Evolutionary conservation across 1,140 invertebrate species (phyloP).

Genomic region (Phortica variegata): DNA sequence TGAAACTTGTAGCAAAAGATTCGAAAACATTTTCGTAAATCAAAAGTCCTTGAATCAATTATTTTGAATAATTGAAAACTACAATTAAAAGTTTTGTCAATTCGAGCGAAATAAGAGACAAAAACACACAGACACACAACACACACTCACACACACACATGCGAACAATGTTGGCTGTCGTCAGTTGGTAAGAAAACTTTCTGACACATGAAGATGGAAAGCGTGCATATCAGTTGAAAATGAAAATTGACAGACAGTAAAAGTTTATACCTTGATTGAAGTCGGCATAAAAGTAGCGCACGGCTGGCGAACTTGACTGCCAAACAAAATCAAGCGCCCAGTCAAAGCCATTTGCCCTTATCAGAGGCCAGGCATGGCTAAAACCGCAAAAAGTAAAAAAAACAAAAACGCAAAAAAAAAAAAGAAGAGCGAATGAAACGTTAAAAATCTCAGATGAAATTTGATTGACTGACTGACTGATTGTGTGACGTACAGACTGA

Average conservation of each 20-base stretch:
- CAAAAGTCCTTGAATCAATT: no score
- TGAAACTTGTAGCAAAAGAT: no score
- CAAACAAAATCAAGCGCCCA: no score
- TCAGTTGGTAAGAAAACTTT: neutral
- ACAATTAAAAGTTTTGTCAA: no score
- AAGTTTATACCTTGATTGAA: slow-evolving; percentile 48
- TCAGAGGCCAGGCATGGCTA: neutral
- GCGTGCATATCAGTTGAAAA: slow-evolving; percentile 34
- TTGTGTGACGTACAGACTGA: neutral
- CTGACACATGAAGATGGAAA: slow-evolving; percentile 9
- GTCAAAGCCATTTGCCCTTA: slow-evolving; percentile 21
- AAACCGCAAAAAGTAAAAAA: neutral
- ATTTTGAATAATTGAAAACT: no score
- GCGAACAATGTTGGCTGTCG: no score
- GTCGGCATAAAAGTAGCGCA: slow-evolving; percentile 49
- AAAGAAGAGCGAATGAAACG: neutral
- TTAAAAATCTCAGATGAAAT: neutral
- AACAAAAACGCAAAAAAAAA: neutral
- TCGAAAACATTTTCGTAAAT: no score
- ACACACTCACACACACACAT: no score
- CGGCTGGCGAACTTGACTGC: no score
- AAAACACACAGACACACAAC: no score
- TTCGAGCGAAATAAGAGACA: no score
- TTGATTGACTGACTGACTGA: neutral
- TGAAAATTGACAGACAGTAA: slow-evolving; percentile 41